phyloP scores from a whole-genome alignment of 2,113 vertebrate genomes.

The Micromys minutus region DNA sequence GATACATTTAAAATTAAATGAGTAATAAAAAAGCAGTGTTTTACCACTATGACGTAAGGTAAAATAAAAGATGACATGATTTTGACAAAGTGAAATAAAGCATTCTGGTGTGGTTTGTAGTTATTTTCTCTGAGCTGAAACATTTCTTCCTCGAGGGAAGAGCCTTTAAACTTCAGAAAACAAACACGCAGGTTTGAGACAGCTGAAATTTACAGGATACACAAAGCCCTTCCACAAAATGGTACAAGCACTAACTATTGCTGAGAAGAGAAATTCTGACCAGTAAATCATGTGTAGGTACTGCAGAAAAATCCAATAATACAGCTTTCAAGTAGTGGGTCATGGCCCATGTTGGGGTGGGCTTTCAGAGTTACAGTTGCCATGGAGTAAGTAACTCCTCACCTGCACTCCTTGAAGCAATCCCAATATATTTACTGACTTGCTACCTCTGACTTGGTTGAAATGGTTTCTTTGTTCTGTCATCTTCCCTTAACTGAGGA shows the following conservation, averaged over 20 bases:
- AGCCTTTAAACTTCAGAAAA: background rate
- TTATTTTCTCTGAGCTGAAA: background rate
- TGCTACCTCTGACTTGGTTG: background rate
- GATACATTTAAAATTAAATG: constrained; percentile 30
- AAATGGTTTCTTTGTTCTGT: background rate
- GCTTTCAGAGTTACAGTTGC: background rate
- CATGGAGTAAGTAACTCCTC: background rate
- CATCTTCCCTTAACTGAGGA: background rate
- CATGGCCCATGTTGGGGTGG: background rate
- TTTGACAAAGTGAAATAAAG: constrained; percentile 34
- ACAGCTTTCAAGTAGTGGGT: background rate
- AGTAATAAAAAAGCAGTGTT: background rate
- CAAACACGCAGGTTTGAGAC: background rate
- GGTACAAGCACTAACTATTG: background rate
- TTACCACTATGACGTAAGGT: background rate
- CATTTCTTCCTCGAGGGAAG: background rate
- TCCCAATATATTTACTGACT: background rate
- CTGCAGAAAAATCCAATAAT: background rate
- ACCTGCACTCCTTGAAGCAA: background rate
- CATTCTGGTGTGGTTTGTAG: background rate
- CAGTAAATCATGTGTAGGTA: background rate
- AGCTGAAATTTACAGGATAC: background rate
- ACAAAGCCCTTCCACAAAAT: background rate
- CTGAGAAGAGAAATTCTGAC: background rate
- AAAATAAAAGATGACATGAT: constrained; percentile 10